Evolutionary conservation across 2,113 vertebrate species (phyloP), one percentile per base, ranked within the genome.

Genomic region (Oreochromis spilurus): DNA sequence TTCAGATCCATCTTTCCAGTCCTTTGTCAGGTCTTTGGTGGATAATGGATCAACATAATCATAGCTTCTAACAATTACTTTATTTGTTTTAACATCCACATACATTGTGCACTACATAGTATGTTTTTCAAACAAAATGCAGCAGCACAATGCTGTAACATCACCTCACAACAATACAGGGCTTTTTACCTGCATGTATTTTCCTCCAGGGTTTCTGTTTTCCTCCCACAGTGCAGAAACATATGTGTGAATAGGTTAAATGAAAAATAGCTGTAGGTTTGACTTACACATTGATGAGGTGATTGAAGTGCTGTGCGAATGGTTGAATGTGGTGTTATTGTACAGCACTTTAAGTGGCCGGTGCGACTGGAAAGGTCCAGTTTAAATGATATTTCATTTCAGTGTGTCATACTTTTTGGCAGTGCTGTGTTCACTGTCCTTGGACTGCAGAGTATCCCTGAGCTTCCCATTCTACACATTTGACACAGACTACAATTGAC

Each of bases 361-460:
- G 12, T 67, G 12, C 1, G 0, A 43, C 12, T 16, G 11, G 6
- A 70, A 43, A 70, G 7, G 36, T 43, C n/a, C n/a, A 70, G 0
- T 24, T 67, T 67, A 45, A 72, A 45, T 75, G 5, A 26, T 11
- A 17, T 48, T 45, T 75, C 1, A 48, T 48, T 75, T 48, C 43
- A 75, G 21, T 75, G 70, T 29, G 14, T 24, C 70, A 19, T 75
- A 75, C 24, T 75, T 19, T 48, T 48, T 29, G 67, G 9, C 67
- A 72, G 5, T 29, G 67, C 40, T 75, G 43, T 19, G 24, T 31
- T 77, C 70, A 77, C 43, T 48, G 70, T 77, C 43, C 70, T 77
- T 77, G 43, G 24, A 31, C 70, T 50, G 70, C 43, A 12, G 5
- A 5, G 9, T 29, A 12, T 2, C 40, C 4, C 40, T 5, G 0